Conservation (phyloP, 2,113 vertebrate genomes). For the Macrotis lagotis region DNA sequence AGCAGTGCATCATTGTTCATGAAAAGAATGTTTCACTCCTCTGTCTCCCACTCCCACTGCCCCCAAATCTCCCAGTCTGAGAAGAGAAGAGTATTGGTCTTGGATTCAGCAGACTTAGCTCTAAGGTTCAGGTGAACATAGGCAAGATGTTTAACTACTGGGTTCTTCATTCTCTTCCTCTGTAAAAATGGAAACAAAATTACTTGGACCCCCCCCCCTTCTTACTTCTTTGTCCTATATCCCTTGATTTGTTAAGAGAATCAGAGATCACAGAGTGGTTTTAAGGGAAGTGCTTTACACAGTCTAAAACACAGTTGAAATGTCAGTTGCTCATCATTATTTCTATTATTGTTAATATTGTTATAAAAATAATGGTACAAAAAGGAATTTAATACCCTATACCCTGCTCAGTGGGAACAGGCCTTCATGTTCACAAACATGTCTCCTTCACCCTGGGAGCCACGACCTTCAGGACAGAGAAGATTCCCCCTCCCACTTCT, state of each 20-base stretch:
- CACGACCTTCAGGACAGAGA: neutral
- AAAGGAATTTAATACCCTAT: neutral
- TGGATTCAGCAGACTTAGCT: neutral
- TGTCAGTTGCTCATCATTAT: neutral
- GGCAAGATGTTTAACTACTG: neutral
- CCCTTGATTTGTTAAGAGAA: neutral
- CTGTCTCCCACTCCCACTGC: neutral
- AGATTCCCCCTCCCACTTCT: neutral
- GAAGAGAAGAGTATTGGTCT: neutral
- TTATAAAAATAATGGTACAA: neutral
- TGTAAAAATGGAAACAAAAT: neutral
- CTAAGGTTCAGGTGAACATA: neutral
- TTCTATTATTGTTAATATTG: neutral
- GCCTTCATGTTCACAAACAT: neutral
- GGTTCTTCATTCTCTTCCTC: neutral
- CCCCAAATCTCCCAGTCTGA: fast-evolving
- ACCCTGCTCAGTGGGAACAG: neutral
- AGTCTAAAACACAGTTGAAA: neutral
- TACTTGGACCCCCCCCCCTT: neutral
- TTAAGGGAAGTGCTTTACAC: neutral
- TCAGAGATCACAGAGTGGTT: neutral
- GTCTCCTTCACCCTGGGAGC: neutral
- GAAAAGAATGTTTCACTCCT: neutral
- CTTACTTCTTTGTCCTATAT: neutral
- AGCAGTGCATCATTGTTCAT: neutral